A percentile compares a stretch with the other conserved stretches of the same genome.
Conservation (phyloP, 92 coral and sea anemone species). For the Epizoanthus illoricatus region DNA sequence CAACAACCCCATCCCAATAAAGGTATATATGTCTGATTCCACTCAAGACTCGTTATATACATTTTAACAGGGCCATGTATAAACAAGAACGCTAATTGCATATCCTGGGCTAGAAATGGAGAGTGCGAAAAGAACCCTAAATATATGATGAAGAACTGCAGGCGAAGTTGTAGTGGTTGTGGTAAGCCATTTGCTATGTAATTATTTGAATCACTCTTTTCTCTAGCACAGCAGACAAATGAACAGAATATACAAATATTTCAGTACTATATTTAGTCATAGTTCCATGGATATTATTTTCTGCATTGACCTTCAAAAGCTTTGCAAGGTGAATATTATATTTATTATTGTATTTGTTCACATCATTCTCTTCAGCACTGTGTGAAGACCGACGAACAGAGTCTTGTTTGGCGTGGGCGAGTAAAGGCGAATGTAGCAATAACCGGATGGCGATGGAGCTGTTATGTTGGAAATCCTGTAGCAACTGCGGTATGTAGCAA, state of each 20-base stretch:
- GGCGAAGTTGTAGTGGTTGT: slow-evolving; percentile 34
- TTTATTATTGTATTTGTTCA: not conserved
- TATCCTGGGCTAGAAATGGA: slow-evolving; percentile 35
- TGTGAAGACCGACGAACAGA: slow-evolving; percentile 31
- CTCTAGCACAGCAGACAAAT: no score
- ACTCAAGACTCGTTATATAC: not conserved
- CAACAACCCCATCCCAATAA: no score
- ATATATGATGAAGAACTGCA: slow-evolving; percentile 25
- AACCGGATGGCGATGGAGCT: slow-evolving; percentile 19
- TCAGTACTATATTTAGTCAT: no score
- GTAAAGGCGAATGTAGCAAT: slow-evolving; percentile 27
- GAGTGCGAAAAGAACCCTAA: slow-evolving; percentile 31
- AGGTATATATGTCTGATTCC: no score
- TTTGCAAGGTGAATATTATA: no score
- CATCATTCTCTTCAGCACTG: not conserved
- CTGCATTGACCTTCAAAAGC: no score
- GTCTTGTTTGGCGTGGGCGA: slow-evolving; percentile 35
- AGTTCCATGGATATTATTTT: no score
- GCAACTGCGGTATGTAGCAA: slow-evolving; percentile 18
- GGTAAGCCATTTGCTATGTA: slow-evolving; percentile 8
- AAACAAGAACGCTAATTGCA: slow-evolving; percentile 2
- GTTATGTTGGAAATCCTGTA: slow-evolving; percentile 37
- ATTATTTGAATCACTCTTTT: no score
- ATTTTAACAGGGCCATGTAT: slow-evolving; percentile 1
- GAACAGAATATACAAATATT: no score